phyloP scores from a whole-genome alignment of 1,140 invertebrate genomes.

The Drosophila murphyi region DNA sequence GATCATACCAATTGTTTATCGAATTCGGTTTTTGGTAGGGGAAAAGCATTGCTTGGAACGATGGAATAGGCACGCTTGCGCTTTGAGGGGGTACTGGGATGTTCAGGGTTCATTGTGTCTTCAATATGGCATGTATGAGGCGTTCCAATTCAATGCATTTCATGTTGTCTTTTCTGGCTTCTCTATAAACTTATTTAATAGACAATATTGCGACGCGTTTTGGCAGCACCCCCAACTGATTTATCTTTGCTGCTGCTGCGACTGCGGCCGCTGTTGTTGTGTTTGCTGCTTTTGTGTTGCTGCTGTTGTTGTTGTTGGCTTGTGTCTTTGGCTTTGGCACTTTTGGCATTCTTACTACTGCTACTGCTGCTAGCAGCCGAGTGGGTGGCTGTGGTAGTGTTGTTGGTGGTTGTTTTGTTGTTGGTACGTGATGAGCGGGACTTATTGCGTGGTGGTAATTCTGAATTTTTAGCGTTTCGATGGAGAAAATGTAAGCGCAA shows the following conservation, averaged over 20 bases:
- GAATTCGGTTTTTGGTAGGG: constrained; percentile 45
- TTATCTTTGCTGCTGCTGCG: constrained; percentile 79
- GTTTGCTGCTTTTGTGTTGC: constrained; percentile 29
- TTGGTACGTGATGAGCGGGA: constrained; percentile 81
- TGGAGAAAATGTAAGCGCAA: constrained; percentile 6
- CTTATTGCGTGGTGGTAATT: constrained; percentile 81
- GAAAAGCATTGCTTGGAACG: constrained; percentile 42
- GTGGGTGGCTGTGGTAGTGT: constrained; percentile 64
- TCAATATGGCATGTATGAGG: constrained; percentile 55
- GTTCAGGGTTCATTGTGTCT: constrained; percentile 26
- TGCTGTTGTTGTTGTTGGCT: constrained; percentile 49
- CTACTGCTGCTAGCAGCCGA: constrained; percentile 59
- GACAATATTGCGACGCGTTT: constrained; percentile 74
- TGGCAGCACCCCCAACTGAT: constrained; percentile 37
- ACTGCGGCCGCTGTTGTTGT: constrained; percentile 54
- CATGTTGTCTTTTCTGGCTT: neutral
- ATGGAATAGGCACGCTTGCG: constrained; percentile 27
- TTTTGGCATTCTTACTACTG: constrained; percentile 64
- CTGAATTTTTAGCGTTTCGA: constrained; percentile 59
- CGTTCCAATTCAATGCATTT: constrained; percentile 26
- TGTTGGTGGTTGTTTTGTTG: constrained; percentile 57
- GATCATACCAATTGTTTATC: constrained; percentile 71
- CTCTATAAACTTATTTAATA: constrained; percentile 45
- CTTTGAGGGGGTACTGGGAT: constrained; percentile 4
- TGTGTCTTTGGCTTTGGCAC: constrained; percentile 72